These are phyloP conservation scores for Sebastes jordani DNA, from an alignment of 2,797 vertebrate genomes.

Conservation along the genomic window DNA sequence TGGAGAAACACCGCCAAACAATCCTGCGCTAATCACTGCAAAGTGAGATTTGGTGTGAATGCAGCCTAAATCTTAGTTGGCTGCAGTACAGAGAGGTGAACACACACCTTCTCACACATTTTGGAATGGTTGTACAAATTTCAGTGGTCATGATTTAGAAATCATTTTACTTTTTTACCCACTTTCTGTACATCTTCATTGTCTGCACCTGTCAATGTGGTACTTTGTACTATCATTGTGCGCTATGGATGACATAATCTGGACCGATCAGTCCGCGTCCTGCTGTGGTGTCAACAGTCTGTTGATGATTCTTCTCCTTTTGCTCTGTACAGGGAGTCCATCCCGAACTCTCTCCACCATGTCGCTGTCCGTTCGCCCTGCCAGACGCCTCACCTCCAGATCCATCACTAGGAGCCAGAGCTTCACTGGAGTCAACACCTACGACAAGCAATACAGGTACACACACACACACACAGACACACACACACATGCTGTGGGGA, in stretches of 20 bases:
- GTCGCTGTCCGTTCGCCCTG: constrained; percentile 92
- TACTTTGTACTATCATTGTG: not conserved
- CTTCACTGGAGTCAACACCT: constrained; percentile 94
- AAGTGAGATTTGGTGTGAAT: no score
- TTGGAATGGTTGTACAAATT: no score
- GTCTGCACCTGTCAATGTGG: no score
- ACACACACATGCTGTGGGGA: not conserved
- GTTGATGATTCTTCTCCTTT: not conserved
- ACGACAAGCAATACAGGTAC: constrained; percentile 91
- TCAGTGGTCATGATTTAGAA: no score
- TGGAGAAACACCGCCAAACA: not conserved
- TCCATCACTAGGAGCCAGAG: constrained; percentile 98
- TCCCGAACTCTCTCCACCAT: constrained; percentile 92
- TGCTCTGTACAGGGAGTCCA: constrained; percentile 85
- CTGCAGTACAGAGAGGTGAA: no score
- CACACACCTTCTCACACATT: no score
- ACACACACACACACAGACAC: not conserved
- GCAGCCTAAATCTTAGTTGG: no score
- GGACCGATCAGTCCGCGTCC: not conserved
- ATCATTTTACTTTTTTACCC: no score
- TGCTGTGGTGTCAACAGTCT: not conserved
- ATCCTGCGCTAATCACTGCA: no score
- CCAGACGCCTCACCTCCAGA: constrained; percentile 85
- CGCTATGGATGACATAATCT: not conserved
- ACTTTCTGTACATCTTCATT: no score